These are phyloP conservation scores for Benitochromis conjunctus DNA, from an alignment of 2,113 vertebrate genomes.

Conservation along the genomic window DNA sequence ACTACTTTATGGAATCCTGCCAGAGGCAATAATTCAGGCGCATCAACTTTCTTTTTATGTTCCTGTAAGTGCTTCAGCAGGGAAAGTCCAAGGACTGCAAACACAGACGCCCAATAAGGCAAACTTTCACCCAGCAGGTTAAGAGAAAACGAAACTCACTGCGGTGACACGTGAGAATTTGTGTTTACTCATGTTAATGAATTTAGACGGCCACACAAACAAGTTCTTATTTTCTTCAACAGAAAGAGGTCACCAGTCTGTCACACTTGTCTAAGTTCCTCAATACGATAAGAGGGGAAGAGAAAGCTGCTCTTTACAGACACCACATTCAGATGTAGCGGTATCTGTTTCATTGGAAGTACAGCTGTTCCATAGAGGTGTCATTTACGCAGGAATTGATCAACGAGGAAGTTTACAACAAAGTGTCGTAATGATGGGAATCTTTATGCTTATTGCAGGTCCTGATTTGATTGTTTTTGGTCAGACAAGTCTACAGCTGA, in stretches of 20 bases:
- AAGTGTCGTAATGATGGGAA: neutral
- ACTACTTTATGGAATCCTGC: neutral
- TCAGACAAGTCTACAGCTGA: neutral
- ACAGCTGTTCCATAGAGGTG: neutral
- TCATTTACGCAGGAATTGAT: neutral
- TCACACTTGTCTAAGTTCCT: neutral
- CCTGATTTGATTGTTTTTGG: neutral
- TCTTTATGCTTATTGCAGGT: neutral
- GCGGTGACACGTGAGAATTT: fast-evolving
- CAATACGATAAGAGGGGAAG: neutral
- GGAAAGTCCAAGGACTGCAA: neutral
- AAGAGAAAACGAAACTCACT: conserved; percentile 9
- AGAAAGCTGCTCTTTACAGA: neutral
- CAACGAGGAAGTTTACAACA: neutral
- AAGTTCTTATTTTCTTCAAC: neutral
- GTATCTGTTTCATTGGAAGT: neutral
- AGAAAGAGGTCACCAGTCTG: neutral
- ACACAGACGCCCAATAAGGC: neutral
- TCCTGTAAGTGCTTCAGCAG: neutral
- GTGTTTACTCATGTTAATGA: neutral
- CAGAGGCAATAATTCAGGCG: neutral
- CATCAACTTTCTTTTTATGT: neutral
- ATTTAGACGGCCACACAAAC: fast-evolving
- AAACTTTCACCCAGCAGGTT: neutral
- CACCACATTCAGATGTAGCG: neutral